These are phyloP conservation scores for Spodoptera litura DNA, from an alignment of 1,140 invertebrate genomes.

Conservation along the genomic window DNA sequence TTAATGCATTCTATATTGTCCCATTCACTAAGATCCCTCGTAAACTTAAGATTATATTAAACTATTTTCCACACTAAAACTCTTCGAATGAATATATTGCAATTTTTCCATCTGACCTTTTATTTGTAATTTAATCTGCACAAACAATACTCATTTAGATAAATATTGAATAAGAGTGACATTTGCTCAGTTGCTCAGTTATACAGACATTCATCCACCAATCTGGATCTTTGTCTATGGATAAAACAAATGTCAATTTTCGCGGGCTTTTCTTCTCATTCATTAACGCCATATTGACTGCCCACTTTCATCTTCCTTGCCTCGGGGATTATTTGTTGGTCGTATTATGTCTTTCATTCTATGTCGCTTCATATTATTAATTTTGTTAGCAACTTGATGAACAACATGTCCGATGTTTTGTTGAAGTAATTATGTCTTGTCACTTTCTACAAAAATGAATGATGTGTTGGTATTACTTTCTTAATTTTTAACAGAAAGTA, in stretches of 20 bases:
- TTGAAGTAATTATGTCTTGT: constrained; percentile 1
- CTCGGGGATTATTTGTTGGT: constrained; percentile 30
- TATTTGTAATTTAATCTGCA: no score
- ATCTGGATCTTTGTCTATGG: not conserved
- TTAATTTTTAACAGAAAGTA: no score
- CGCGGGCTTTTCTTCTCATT: constrained; percentile 10
- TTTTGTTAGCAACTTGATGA: constrained; percentile 1
- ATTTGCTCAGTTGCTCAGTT: constrained; percentile 24
- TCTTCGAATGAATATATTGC: no score
- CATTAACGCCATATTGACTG: constrained; percentile 39
- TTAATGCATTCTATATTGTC: constrained; percentile 1
- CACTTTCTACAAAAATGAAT: constrained; percentile 1
- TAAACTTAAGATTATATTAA: no score
- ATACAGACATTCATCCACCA: constrained; percentile 12
- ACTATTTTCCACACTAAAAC: no score
- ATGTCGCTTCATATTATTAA: constrained; percentile 18
- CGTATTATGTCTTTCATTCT: constrained; percentile 1
- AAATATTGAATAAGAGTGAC: constrained; percentile 25
- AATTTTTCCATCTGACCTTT: no score
- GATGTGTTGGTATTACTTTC: no score
- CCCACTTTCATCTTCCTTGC: constrained; percentile 25
- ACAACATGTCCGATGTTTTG: constrained; percentile 10
- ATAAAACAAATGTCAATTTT: constrained; percentile 34
- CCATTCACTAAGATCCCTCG: not conserved
- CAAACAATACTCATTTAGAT: no score